Evolutionary conservation across 2,797 vertebrate genomes (phyloP), one percentile per base, ranked within the genome.

Genomic region (Mormyrops attenuatus): DNA sequence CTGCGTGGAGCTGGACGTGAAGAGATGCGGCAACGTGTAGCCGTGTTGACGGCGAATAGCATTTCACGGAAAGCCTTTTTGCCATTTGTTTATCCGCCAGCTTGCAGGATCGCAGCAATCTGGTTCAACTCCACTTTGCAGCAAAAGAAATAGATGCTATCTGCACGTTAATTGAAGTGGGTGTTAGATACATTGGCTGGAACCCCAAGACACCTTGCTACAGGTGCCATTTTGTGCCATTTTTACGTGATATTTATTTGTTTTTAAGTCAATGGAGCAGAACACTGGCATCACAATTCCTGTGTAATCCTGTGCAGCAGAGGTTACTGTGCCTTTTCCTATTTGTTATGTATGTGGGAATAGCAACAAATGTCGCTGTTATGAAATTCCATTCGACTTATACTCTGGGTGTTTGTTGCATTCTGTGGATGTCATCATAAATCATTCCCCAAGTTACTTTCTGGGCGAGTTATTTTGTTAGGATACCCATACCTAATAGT

Each of bases 131-230:
- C 44, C 80, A 49, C 44, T 84, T 84, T 84, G 80, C n/a, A 84
- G 38, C 1, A n/a, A 49, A 44, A 49, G 34, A 77, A 77, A 84
- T 22, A 84, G 80, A 84, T 84, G 44, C 4, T 84, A 49, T 49
- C 15, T n/a, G 80, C 80, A 84, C 80, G 38, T 84, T 84, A 84
- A 84, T 84, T 84, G 80, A 84, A 49, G 80, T 22, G 44, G 41
- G 80, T 84, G 80, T 84, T 49, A 7, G 17, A 84, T 47, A 22
- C 44, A 49, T 49, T 49, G 80, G 80, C 44, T 49, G 44, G 80
- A 47, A 2, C 20, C 80, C 80, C 80, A 84, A 49, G 80, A 84
- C 44, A 49, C 44, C 80, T 82, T 49, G 20, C 38, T 8, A 84
- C 80, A 49, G 41, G 52, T 73, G 17, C 15, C 15, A 34, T 73